Evolutionary conservation across 2,888 invertebrate genomes (phyloP).

Genomic region (Drosophila fulvimacula): DNA sequence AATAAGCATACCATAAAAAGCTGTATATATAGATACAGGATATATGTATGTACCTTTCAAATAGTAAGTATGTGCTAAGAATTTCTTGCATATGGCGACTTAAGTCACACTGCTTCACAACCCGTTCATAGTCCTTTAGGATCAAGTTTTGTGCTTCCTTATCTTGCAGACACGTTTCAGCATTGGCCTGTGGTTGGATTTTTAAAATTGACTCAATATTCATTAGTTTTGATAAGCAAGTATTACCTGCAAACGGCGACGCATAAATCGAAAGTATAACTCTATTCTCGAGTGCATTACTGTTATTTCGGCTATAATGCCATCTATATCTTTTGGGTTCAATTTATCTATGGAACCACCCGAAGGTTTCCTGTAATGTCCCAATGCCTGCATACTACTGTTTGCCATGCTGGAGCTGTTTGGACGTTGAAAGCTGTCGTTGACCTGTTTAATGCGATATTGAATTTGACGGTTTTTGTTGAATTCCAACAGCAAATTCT

Average conservation of each 20-base stretch:
- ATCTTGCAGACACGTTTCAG: slow-evolving; percentile 87
- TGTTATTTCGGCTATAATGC: slow-evolving; percentile 95
- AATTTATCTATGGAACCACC: slow-evolving; percentile 86
- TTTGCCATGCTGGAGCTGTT: slow-evolving; percentile 56
- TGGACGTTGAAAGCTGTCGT: slow-evolving; percentile 86
- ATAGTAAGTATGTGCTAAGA: slow-evolving; percentile 93
- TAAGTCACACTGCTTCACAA: slow-evolving; percentile 90
- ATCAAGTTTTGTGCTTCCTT: slow-evolving; percentile 85
- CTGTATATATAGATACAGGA: neutral
- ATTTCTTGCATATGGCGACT: slow-evolving; percentile 92
- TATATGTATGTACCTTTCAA: slow-evolving; percentile 89
- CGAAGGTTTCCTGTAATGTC: slow-evolving; percentile 84
- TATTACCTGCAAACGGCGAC: slow-evolving; percentile 89
- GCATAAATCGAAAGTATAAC: slow-evolving; percentile 95
- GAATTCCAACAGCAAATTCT: slow-evolving; percentile 89
- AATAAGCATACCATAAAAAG: no score
- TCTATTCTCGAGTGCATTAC: slow-evolving; percentile 95
- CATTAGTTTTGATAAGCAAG: neutral
- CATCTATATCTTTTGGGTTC: slow-evolving; percentile 94
- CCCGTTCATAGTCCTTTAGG: slow-evolving; percentile 87
- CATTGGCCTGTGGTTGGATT: slow-evolving; percentile 86
- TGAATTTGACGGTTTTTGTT: slow-evolving; percentile 88
- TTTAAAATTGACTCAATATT: slow-evolving; percentile 4
- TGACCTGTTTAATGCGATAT: slow-evolving; percentile 88
- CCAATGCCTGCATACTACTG: slow-evolving; percentile 68